These are phyloP conservation scores for Caenorhabditis sp. DNA, from an alignment of 2,888 invertebrate species.

Conservation along the genomic window DNA sequence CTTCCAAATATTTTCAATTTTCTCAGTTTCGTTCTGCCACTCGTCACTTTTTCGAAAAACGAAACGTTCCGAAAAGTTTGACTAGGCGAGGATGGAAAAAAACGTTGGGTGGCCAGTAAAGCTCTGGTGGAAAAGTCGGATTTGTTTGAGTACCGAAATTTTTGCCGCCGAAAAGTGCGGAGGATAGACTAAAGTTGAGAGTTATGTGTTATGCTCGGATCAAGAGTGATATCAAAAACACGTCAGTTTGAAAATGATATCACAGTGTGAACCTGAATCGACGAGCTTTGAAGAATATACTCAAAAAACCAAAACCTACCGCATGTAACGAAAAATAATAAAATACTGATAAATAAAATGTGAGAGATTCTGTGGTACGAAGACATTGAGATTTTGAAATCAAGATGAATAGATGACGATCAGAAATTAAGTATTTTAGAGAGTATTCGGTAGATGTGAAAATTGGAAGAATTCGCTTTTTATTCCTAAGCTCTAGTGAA, in stretches of 20 bases:
- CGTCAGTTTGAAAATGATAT: neutral
- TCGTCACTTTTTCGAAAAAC: conserved; percentile 35
- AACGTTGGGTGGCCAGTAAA: conserved; percentile 39
- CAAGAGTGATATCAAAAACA: neutral
- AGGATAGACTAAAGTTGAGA: conserved; percentile 32
- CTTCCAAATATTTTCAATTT: neutral
- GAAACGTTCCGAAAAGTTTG: conserved; percentile 15
- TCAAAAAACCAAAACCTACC: conserved; percentile 50
- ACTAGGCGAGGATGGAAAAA: neutral
- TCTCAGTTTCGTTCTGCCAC: neutral
- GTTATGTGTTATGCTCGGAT: conserved; percentile 49
- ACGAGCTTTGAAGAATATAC: neutral
- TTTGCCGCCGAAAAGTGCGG: conserved; percentile 25
- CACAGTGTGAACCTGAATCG: neutral
- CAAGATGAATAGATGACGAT: neutral
- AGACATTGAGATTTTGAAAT: conserved; percentile 5
- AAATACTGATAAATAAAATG: conserved; percentile 38
- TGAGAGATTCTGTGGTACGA: conserved; percentile 55
- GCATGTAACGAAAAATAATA: conserved; percentile 50
- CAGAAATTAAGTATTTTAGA: neutral
- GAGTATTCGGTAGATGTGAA: conserved; percentile 1
- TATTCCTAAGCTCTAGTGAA: conserved; percentile 61
- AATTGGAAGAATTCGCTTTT: conserved; percentile 37
- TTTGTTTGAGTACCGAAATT: conserved; percentile 53
- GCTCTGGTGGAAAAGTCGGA: conserved; percentile 11